Evolutionary conservation across 2,888 invertebrate genomes (phyloP).

Genomic region (Aricia artaxerxes): DNA sequence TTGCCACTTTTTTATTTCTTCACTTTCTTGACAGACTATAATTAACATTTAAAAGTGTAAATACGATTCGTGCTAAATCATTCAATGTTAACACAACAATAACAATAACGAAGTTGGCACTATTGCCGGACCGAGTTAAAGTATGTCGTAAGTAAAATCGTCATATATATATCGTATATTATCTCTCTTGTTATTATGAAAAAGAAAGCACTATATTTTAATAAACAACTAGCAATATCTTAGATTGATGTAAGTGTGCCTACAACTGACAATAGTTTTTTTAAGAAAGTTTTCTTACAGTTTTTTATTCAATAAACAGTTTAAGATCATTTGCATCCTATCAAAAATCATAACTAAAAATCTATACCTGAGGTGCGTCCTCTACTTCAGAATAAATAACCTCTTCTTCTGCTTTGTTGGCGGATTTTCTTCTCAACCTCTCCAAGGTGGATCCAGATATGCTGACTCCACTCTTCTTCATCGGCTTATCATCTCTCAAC

Average conservation of each 20-base stretch:
- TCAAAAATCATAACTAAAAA: neutral
- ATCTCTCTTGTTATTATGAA: neutral
- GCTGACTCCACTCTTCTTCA: slow-evolving; percentile 38
- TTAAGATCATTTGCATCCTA: neutral
- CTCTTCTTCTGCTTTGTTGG: slow-evolving; percentile 49
- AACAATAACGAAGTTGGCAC: neutral
- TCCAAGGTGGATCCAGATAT: slow-evolving; percentile 41
- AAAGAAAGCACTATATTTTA: too few relatives aligned
- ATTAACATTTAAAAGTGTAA: neutral
- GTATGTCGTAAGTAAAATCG: too few relatives aligned
- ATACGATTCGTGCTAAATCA: neutral
- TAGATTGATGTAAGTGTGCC: neutral
- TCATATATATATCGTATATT: too few relatives aligned
- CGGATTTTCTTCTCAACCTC: slow-evolving; percentile 36
- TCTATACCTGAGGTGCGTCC: slow-evolving; percentile 62
- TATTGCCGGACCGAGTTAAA: too few relatives aligned
- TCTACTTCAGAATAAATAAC: slow-evolving; percentile 70
- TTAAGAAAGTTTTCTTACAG: neutral
- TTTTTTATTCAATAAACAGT: neutral
- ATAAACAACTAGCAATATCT: too few relatives aligned
- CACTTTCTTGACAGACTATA: too few relatives aligned
- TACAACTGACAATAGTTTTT: neutral
- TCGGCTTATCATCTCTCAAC: slow-evolving; percentile 31
- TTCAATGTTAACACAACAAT: slow-evolving; percentile 3
- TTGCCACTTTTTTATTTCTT: too few relatives aligned